Percentiles rank a stretch among this genome's conserved stretches.
Evolutionary conservation across 2,797 vertebrate species (phyloP).

Genomic region (Tamandua tetradactyla): DNA sequence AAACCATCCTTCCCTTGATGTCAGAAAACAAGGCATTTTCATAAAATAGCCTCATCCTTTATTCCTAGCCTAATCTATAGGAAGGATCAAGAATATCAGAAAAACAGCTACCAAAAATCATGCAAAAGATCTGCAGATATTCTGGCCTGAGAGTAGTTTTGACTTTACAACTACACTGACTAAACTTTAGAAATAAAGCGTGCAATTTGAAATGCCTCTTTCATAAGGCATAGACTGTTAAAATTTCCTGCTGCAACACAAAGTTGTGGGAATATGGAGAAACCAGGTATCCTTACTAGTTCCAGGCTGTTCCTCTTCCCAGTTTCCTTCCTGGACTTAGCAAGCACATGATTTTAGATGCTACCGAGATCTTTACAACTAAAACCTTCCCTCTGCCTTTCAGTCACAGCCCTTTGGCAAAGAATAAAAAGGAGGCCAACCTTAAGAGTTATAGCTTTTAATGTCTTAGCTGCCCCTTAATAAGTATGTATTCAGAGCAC

Average conservation of each 20-base stretch:
- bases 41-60: background rate
- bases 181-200: conserved; percentile 4
- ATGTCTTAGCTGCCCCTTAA: conserved; percentile 78
- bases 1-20: background rate
- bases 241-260: conserved; percentile 3
- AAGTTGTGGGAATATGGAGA: background rate
- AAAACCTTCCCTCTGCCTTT: conserved; percentile 49
- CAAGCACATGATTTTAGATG: conserved; percentile 21
- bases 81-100: background rate
- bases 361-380: conserved; percentile 26
- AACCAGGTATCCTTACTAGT: background rate
- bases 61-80: conserved; percentile 35
- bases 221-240: background rate
- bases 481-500: conserved; percentile 79
- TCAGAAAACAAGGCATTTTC: conserved; percentile 7
- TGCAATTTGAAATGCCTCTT: conserved; percentile 19
- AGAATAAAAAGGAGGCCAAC: conserved; percentile 63
- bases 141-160: background rate
- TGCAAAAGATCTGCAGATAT: background rate
- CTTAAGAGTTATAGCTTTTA: conserved; percentile 74
- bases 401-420: conserved; percentile 63
- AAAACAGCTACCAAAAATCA: background rate
- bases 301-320: background rate
- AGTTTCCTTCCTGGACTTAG: background rate
- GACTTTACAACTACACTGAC: background rate